A percentile compares a stretch with the other conserved stretches of the same genome.
Evolutionary conservation across 2,888 invertebrate species (phyloP).

Genomic region (Candidula unifasciata): DNA sequence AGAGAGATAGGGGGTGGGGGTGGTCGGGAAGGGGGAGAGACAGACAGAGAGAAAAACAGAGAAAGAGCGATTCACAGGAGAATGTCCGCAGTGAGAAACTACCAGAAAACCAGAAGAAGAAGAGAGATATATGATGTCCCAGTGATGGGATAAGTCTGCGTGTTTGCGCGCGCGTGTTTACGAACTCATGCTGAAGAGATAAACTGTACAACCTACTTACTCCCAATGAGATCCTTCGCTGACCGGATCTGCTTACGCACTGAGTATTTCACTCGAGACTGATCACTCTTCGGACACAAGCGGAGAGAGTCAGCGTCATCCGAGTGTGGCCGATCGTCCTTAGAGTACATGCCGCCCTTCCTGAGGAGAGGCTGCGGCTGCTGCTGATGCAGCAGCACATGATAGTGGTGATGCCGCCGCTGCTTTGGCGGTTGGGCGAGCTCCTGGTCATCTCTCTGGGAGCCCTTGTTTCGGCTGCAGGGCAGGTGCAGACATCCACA

Average conservation of each 20-base stretch:
- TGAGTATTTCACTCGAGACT: slow-evolving; percentile 3
- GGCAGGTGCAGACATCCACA: slow-evolving; percentile 45
- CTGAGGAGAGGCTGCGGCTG: slow-evolving; percentile 27
- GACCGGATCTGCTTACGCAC: slow-evolving; percentile 34
- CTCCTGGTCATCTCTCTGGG: slow-evolving; percentile 18
- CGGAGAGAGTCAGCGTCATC: not conserved
- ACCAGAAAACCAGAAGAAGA: too few species aligned
- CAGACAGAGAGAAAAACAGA: too few species aligned
- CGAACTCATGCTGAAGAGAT: too few species aligned
- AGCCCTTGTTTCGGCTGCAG: slow-evolving; percentile 22
- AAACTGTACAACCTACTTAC: not conserved
- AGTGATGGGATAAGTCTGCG: too few species aligned
- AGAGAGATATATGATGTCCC: too few species aligned
- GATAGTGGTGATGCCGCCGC: slow-evolving; percentile 16
- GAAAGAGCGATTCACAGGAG: too few species aligned
- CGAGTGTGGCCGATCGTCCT: slow-evolving; percentile 23
- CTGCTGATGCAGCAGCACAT: slow-evolving; percentile 16
- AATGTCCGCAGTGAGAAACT: too few species aligned
- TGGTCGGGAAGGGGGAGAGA: too few species aligned
- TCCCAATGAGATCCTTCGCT: slow-evolving; percentile 21
- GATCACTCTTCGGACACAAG: not conserved
- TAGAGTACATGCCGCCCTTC: slow-evolving; percentile 42
- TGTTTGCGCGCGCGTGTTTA: too few species aligned
- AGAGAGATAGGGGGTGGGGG: too few species aligned
- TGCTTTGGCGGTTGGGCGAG: not conserved